Evolutionary conservation across 2,888 invertebrate genomes (phyloP).

Genomic region (Trichogramma evanescens): DNA sequence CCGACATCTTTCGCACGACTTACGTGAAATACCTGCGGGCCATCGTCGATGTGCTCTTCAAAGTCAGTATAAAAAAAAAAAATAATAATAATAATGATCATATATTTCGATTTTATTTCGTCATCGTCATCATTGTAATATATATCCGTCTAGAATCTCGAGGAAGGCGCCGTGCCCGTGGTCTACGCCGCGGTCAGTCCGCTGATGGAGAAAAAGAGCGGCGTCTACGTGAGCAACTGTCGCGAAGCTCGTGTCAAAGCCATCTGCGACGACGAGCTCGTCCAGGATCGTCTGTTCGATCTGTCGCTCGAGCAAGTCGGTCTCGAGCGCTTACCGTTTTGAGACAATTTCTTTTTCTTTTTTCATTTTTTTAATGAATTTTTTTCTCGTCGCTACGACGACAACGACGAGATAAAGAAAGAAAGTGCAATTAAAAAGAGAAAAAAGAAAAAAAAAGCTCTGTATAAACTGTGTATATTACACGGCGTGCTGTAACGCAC

Average conservation of each 20-base stretch:
- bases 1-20: conserved; percentile 72
- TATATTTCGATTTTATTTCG: too few relatives aligned
- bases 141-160: conserved; percentile 54
- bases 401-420: too few relatives aligned
- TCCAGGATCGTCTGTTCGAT: conserved; percentile 64
- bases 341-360: too few relatives aligned
- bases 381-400: too few relatives aligned
- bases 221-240: conserved; percentile 77
- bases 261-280: conserved; percentile 53
- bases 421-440: too few relatives aligned
- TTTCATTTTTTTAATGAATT: too few relatives aligned
- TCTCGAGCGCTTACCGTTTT: conserved; percentile 24
- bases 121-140: not conserved
- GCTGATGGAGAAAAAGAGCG: conserved; percentile 66
- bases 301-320: conserved; percentile 49
- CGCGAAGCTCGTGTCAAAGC: conserved; percentile 53
- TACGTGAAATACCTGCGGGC: conserved; percentile 58
- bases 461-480: too few relatives aligned
- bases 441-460: too few relatives aligned
- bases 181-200: conserved; percentile 70
- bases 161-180: conserved; percentile 72
- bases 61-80: conserved; percentile 51
- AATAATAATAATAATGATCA: too few relatives aligned
- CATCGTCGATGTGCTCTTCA: conserved; percentile 62
- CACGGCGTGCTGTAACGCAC: too few relatives aligned